Conservation (phyloP, 2,888 invertebrate genomes). For the Neoascia interrupta region DNA sequence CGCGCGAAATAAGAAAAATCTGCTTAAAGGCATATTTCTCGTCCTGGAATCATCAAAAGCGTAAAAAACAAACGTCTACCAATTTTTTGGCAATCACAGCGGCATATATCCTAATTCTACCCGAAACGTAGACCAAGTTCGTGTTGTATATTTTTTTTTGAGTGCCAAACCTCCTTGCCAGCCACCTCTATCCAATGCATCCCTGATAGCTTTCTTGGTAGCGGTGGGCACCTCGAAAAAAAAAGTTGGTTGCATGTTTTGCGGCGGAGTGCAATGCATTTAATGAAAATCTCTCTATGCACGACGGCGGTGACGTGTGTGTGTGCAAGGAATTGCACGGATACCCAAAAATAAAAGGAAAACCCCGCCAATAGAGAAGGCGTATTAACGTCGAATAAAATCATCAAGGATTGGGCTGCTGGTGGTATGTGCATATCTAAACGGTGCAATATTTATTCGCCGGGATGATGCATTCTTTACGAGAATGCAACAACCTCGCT, state of each 20-base stretch:
- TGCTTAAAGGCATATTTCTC: constrained; percentile 68
- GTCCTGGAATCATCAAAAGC: constrained; percentile 53
- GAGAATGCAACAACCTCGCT: constrained; percentile 55
- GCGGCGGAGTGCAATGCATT: constrained; percentile 66
- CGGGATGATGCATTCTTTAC: constrained; percentile 60
- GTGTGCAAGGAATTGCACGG: constrained; percentile 63
- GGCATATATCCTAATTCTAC: constrained; percentile 63
- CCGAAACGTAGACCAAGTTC: constrained; percentile 64
- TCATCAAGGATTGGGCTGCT: constrained; percentile 15
- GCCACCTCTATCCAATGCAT: too few relatives aligned
- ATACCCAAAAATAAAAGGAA: constrained; percentile 60
- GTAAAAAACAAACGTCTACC: constrained; percentile 37
- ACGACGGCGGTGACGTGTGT: constrained; percentile 32
- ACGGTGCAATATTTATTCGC: constrained; percentile 66
- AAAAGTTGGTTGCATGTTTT: constrained; percentile 64
- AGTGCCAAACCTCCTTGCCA: constrained; percentile 37
- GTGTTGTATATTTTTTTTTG: constrained; percentile 59
- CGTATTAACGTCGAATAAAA: constrained; percentile 39
- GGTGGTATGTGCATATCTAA: constrained; percentile 1
- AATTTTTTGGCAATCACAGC: constrained; percentile 68
- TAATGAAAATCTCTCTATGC: constrained; percentile 64
- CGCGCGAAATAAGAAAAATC: constrained; percentile 63
- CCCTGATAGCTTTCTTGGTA: too few relatives aligned
- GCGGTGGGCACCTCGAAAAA: constrained; percentile 19
- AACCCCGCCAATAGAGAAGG: constrained; percentile 20